Conservation (phyloP, 2,113 vertebrate genomes). For the Sigmodon hispidus region DNA sequence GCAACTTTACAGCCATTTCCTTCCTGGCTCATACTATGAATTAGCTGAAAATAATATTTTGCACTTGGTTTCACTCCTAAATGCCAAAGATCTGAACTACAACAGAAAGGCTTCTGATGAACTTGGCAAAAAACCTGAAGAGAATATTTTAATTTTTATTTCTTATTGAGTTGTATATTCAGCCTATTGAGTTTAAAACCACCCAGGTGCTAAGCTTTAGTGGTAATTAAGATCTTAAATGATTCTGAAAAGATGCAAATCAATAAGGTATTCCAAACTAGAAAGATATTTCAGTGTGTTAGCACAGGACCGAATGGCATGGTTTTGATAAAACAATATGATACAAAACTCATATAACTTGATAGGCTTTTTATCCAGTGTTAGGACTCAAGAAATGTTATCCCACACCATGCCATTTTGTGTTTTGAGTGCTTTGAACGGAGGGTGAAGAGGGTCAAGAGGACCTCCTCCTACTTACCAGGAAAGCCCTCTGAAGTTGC, state of each 20-base stretch:
- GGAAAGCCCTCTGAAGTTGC: not conserved
- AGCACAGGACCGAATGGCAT: not conserved
- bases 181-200: slow-evolving; percentile 40
- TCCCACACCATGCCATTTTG: not conserved
- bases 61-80: not conserved
- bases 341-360: not conserved
- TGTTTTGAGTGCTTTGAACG: not conserved
- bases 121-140: slow-evolving; percentile 39
- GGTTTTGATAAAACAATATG: not conserved
- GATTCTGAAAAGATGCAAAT: slow-evolving; percentile 44
- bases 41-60: not conserved
- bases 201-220: not conserved
- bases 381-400: not conserved
- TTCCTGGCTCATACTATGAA: not conserved
- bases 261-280: slow-evolving; percentile 6
- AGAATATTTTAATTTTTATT: slow-evolving; percentile 46
- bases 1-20: not conserved
- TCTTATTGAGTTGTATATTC: slow-evolving; percentile 39
- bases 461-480: no score
- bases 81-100: slow-evolving; percentile 29
- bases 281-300: not conserved
- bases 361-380: not conserved
- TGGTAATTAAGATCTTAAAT: not conserved
- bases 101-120: slow-evolving; percentile 38
- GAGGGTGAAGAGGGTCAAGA: not conserved